Base-by-base conservation (phyloP, 2,113 vertebrate genomes). In the Vulpes vulpes region DNA sequence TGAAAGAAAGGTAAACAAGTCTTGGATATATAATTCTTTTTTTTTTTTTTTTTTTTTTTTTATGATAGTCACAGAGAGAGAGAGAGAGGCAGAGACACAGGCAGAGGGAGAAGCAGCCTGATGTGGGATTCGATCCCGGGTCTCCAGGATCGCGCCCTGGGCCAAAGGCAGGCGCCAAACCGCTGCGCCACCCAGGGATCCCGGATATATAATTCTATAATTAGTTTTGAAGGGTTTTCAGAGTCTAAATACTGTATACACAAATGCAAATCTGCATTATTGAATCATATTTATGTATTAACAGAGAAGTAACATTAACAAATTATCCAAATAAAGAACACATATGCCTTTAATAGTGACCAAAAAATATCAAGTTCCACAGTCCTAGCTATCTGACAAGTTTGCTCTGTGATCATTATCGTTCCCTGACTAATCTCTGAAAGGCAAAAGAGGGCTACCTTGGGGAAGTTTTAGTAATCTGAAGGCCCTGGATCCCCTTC, bases 241-340 rank as follows among this genome's bases (percentile, higher is more conserved):
- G 22, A 89, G 8, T 32, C 25, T 64, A 38, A 89, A 89, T 73
- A 85, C 64, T 12, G 2, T 65, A 25, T 17, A 79, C 7, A 81
- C 3, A 64, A 53, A 69, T n/a, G 11, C 22, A 93, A 83, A 80
- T 51, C 27, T 84, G 10, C n/a, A 83, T 67, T 73, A 57, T 43
- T 91, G 14, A 94, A 64, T 51, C 86, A 59, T 35, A 9, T 76
- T 80, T 81, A 30, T 8, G 17, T 80, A 62, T 64, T 81, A 82
- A 94, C n/a, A 65, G 14, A 35, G 94, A 92, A 94, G 83, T 5
- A 67, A 60, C 79, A 65, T 82, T 53, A 89, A 89, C 89, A 78
- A 69, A 19, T 71, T 89, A 65, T 84, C 32, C 89, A 57, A 60
- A 69, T 10, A 89, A 59, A 23, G 60, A 43, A 78, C 17, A 65